Base-by-base conservation (phyloP, 2,888 invertebrate species). In the Heliothis peltigera region DNA sequence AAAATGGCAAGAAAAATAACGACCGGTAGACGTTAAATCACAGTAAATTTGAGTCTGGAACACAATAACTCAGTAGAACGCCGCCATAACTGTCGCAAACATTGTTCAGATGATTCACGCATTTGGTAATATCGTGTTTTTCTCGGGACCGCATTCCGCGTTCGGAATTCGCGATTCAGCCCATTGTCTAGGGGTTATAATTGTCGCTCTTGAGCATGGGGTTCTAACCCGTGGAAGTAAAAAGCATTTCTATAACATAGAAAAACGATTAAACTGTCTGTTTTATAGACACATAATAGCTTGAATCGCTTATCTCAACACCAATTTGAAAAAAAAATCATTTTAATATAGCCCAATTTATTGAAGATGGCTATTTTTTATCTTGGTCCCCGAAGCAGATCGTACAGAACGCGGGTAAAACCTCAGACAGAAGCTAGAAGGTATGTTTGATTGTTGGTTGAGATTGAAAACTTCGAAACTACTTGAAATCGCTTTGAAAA, bases 71-170 rank as follows among this genome's bases (percentile, higher is more conserved):
- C 91, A 91, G 83, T 84, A 86, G 88, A 88, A 88, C 86, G 87
- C 87, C 82, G 89, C 92, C 90, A 92, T 93, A 92, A 92, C 89
- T 93, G 92, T 92, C 93, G 85, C 91, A 88, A 89, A 89, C 92
- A 93, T 90, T 91, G 91, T 91, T 89, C 89, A 80, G 86, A 90
- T 92, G 92, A 93, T 92, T 92, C 92, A 93, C 91, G 91, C 89
- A 87, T 87, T 87, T 83, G 76, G 85, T 89, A 89, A 89, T 90
- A 89, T 86, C 85, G 85, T 90, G 88, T 89, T 90, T 89, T 87
- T 86, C 82, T 76, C 71, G 76, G 59, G 60, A 64, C 58, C 64
- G 60, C 60, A 70, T 70, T 75, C 66, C 63, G 66, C 35, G 63
- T 60, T 70, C 32, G 64, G 73, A 69, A 76, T 79, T 75, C 53